These are phyloP conservation scores for Thamnophis sirtalis DNA, from an alignment of 2,113 vertebrate species.

Conservation along the genomic window DNA sequence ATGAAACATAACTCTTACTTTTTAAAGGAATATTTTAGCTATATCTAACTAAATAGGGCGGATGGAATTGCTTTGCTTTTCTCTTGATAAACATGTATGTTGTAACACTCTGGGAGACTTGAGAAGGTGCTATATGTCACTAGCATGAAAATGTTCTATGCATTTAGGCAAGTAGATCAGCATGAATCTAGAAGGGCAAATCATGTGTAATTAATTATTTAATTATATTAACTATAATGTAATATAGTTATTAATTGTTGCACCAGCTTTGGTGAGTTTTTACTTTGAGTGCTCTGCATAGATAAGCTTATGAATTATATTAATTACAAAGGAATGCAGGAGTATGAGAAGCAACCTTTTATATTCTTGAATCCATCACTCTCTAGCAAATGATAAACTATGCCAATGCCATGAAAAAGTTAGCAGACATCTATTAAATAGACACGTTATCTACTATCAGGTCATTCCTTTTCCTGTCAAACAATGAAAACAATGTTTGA, in stretches of 20 bases:
- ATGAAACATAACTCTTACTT: background rate
- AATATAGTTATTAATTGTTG: background rate
- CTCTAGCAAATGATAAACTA: background rate
- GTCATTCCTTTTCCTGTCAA: background rate
- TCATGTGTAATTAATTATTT: background rate
- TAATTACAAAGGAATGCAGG: background rate
- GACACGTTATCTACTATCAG: background rate
- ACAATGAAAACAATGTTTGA: background rate
- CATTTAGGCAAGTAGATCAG: background rate
- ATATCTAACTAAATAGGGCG: background rate
- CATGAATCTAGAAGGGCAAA: background rate
- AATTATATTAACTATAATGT: background rate
- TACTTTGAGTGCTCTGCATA: background rate
- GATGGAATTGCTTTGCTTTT: background rate
- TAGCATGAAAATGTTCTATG: background rate
- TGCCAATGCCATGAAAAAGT: conserved; percentile 1
- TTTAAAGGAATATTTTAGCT: background rate
- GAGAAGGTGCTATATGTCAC: background rate
- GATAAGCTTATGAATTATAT: background rate
- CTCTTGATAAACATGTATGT: background rate
- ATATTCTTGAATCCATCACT: background rate
- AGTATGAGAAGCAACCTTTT: background rate
- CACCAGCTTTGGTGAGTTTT: background rate
- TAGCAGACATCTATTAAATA: conserved; percentile 7
- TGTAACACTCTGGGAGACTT: background rate